Percentiles rank a stretch among this genome's conserved stretches.
Evolutionary conservation across 2,113 vertebrate species (phyloP).

Genomic region (Balaenoptera acutorostrata): DNA sequence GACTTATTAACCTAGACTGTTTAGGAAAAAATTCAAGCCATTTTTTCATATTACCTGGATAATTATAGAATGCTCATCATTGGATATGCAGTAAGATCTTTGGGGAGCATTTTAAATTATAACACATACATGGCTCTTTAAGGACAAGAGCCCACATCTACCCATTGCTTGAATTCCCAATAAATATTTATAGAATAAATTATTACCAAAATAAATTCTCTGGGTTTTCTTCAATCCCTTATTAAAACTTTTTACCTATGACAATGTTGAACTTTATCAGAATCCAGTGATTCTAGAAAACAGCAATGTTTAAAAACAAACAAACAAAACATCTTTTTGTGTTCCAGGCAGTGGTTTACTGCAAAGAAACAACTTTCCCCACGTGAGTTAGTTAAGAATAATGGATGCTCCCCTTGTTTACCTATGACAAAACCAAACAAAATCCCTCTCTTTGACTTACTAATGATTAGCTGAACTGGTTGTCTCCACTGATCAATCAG

Average conservation of each 20-base stretch:
- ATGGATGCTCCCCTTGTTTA: neutral
- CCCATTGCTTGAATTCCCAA: neutral
- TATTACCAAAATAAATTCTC: neutral
- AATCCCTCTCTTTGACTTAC: neutral
- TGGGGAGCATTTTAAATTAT: neutral
- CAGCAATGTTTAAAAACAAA: neutral
- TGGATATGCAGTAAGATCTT: neutral
- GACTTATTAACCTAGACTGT: neutral
- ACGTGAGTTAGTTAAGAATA: neutral
- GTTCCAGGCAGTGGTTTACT: neutral
- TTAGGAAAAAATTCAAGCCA: neutral
- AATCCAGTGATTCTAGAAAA: neutral
- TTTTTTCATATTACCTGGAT: neutral
- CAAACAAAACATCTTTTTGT: neutral
- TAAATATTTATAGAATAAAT: neutral
- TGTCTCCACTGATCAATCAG: neutral
- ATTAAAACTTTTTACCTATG: neutral
- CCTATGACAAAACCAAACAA: neutral
- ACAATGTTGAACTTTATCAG: neutral
- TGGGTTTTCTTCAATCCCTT: neutral
- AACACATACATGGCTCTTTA: neutral
- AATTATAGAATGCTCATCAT: neutral
- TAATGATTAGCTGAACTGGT: neutral
- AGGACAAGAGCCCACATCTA: neutral
- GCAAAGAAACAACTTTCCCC: neutral